Evolutionary conservation across 2,797 vertebrate species (phyloP).

Genomic region (Falco naumanni): DNA sequence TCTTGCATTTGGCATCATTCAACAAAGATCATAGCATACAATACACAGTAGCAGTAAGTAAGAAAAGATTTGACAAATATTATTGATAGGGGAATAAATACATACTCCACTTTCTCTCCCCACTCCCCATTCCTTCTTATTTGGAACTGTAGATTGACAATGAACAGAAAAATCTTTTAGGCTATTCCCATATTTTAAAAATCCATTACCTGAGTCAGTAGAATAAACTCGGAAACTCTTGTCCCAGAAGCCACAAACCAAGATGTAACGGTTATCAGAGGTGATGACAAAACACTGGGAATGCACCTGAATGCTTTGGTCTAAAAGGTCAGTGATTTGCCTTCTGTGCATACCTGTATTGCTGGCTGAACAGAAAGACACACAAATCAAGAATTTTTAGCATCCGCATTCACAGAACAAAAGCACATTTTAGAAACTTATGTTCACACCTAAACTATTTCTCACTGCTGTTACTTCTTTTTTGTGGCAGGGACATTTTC

Average conservation of each 20-base stretch:
- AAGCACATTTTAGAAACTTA: neutral
- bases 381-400: neutral
- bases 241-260: conserved; percentile 99
- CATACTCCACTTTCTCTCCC: neutral
- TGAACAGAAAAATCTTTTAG: neutral
- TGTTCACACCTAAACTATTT: neutral
- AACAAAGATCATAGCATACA: neutral
- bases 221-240: conserved; percentile 98
- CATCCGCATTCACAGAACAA: neutral
- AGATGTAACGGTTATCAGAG: conserved; percentile 93
- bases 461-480: neutral
- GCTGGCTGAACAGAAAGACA: conserved; percentile 78
- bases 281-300: conserved; percentile 96
- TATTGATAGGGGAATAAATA: neutral
- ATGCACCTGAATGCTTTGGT: conserved; percentile 96
- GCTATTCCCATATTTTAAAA: neutral
- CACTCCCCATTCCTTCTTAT: neutral
- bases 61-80: neutral
- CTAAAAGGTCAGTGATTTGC: conserved; percentile 95
- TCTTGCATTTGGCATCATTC: neutral
- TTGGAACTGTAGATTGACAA: neutral
- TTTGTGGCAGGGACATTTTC: neutral
- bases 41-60: neutral
- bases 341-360: conserved; percentile 90
- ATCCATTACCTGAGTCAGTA: conserved; percentile 89